Evolutionary conservation across 2,888 invertebrate genomes (phyloP).

Genomic region (Drosophila nr. medialis): DNA sequence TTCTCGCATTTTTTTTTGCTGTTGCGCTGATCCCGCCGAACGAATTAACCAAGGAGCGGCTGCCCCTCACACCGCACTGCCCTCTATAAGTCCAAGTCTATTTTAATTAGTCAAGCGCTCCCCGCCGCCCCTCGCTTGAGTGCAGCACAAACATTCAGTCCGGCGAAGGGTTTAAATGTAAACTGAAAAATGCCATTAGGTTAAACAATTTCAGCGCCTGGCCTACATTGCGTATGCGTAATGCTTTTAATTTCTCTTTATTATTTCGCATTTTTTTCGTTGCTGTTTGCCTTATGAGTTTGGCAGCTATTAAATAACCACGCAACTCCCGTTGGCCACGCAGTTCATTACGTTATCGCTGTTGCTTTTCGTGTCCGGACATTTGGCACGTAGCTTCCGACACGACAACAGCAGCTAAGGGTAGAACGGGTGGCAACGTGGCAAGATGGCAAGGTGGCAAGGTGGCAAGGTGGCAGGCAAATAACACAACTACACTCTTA

Average conservation of each 20-base stretch:
- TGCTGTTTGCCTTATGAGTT: constrained; percentile 59
- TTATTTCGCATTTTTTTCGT: not conserved
- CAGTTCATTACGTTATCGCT: constrained; percentile 80
- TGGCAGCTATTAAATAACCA: constrained; percentile 24
- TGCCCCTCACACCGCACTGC: not conserved
- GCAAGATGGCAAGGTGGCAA: not conserved
- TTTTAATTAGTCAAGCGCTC: constrained; percentile 69
- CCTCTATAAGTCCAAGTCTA: constrained; percentile 9
- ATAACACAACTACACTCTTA: constrained; percentile 30
- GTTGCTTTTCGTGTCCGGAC: constrained; percentile 75
- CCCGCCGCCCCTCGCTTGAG: constrained; percentile 45
- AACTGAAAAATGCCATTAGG: constrained; percentile 66
- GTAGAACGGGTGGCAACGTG: not conserved
- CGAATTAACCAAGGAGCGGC: constrained; percentile 30
- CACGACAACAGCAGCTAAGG: constrained; percentile 52
- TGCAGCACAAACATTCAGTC: constrained; percentile 60
- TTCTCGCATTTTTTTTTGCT: too few relatives aligned
- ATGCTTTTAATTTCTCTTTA: constrained; percentile 61
- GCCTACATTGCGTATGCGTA: constrained; percentile 79
- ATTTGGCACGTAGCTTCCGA: constrained; percentile 79
- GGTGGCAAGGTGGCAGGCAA: constrained; percentile 21
- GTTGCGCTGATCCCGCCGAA: constrained; percentile 20
- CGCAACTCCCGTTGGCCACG: constrained; percentile 15
- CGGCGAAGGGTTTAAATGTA: constrained; percentile 22
- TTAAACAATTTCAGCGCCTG: constrained; percentile 73